Base-by-base conservation (phyloP, 2,113 vertebrate species). In the Peromyscus maniculatus region DNA sequence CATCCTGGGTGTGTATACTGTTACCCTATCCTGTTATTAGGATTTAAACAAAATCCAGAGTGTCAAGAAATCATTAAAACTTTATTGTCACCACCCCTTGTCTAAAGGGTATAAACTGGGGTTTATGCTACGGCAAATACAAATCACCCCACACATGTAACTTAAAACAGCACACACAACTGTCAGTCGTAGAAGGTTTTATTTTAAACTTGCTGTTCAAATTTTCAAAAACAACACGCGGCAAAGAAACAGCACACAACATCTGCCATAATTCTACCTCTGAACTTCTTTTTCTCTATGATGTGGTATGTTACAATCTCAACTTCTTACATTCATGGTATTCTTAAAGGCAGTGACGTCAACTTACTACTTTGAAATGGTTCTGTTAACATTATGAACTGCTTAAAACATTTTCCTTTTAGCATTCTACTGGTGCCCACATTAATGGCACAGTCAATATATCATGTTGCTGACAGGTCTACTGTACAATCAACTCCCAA, bases 141-240 rank as follows among this genome's bases (percentile, higher is more conserved):
- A 95, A 77, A 55, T 79, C 59, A 84, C 8, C 91, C 89, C 3
- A 93, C 78, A 96, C 89, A 88, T 26, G 19, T 57, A n/a, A 59
- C 86, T 75, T 66, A 74, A 72, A 75, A 95, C 7, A 89, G 62
- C 36, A 78, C 75, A 92, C 95, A 91, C 96, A 90, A 96, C 95
- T 95, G 97, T 97, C 98, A 98, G 83, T 97, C 97, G 97, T 80
- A 98, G 88, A 98, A 98, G 95, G 90, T 97, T 99, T 99, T 99
- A 99, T 99, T 99, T 98, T 97, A 98, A 98, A 98, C 98, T 93
- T 97, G 87, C 97, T 93, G 80, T 97, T 98, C 97, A 98, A 98
- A 98, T 97, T 98, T 98, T 96, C 97, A 97, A 97, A 98, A 98
- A 98, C 97, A 98, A 98, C 98, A 98, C 97, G 96, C 98, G 96